Evolutionary conservation across 2,888 invertebrate species (phyloP), one percentile per base, ranked within the genome.

Genomic region (Nomada lathburiana): DNA sequence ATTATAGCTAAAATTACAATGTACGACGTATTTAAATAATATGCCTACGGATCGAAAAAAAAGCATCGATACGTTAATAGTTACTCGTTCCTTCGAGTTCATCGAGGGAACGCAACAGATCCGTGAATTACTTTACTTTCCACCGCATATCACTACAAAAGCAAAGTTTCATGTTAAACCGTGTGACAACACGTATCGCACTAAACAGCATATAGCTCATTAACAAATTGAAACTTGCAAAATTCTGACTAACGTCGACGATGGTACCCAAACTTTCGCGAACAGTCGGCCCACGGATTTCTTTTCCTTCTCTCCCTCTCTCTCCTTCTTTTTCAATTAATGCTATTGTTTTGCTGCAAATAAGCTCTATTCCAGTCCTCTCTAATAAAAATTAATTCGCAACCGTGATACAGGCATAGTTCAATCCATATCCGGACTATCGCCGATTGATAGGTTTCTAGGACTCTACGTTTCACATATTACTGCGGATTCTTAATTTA

Each of bases 401-500:
- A 20, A 55, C 52, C 57, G n/a, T 59, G 36, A 36, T 36, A 36
- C 36, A 36, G 9, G 53, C 52, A 67, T 59, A 73, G 53, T 70
- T 81, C 65, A 55, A 73, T 74, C 59, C 7, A 62, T 36, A 5
- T 71, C 55, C 62, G 62, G 53, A 68, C 57, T 75, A 53, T 71
- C 55, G 36, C 47, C 68, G 68, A 84, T 76, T 44, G 52, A 72
- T 75, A 67, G n/a, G n/a, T n/a, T n/a, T n/a, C n/a, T n/a, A n/a
- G n/a, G n/a, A n/a, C 69, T 47, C 53, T 60, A 81, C 64, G 57
- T 88, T 90, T 87, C 77, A 88, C 88, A 88, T 90, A 90, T 90
- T 90, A 90, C 89, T 91, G 91, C 86, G 88, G 91, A 90, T 91
- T 90, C 92, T 92, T 88, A 90, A 90, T 92, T 91, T 89, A 93